A percentile compares a stretch with the other conserved stretches of the same genome.
phyloP scores from a whole-genome alignment of 2,888 invertebrate species.

The Eugnorisma glareosa region DNA sequence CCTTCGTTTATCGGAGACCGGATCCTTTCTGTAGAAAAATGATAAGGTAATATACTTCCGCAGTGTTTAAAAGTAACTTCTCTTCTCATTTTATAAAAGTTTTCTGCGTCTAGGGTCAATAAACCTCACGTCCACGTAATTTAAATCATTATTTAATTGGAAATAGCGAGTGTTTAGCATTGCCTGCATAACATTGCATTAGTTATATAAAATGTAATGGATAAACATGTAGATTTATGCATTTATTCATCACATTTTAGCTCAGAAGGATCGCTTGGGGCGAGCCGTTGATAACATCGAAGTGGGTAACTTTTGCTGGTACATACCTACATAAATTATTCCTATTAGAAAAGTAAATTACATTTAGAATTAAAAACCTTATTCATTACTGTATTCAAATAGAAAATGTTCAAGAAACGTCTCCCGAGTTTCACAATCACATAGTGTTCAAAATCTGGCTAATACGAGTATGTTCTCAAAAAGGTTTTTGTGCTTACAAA shows the following conservation, averaged over 20 bases:
- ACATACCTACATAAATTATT: conserved; percentile 43
- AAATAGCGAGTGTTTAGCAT: conserved; percentile 59
- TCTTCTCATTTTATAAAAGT: conserved; percentile 19
- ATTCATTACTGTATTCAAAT: not conserved
- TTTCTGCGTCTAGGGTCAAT: conserved; percentile 38
- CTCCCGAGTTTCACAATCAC: too few species aligned
- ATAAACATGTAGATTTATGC: conserved; percentile 65
- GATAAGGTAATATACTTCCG: conserved; percentile 27
- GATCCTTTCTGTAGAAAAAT: conserved; percentile 20
- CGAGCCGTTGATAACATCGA: conserved; percentile 55
- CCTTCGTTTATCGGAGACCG: not conserved
- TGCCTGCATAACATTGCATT: conserved; percentile 57
- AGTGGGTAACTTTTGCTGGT: conserved; percentile 33
- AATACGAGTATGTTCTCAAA: not conserved
- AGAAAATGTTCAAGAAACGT: not conserved
- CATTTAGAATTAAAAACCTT: conserved; percentile 2
- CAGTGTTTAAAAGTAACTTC: not conserved
- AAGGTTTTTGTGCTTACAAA: not conserved
- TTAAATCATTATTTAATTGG: conserved; percentile 56
- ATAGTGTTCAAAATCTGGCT: not conserved
- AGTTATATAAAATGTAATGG: conserved; percentile 57
- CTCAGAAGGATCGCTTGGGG: conserved; percentile 59
- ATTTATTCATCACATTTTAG: conserved; percentile 63
- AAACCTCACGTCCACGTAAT: conserved; percentile 41
- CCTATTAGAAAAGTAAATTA: conserved; percentile 31